Evolutionary conservation across 2,797 vertebrate species (phyloP), one percentile per base, ranked within the genome.

Genomic region (Manis pentadactyla): DNA sequence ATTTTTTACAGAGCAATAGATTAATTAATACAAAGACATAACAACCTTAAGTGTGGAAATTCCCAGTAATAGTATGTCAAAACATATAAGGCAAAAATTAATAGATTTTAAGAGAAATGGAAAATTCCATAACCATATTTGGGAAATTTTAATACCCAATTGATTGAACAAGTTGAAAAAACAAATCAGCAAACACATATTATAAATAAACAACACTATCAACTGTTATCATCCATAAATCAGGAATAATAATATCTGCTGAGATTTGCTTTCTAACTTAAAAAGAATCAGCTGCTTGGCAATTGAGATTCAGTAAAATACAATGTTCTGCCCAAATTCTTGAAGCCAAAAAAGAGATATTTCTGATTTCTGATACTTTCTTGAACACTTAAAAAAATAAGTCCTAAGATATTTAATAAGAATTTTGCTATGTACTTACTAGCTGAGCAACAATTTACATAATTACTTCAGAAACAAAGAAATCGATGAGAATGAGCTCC

Each of bases 401-500:
- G 17, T 86, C 15, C 19, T 85, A 75, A 93, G 18, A 42, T 81
- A 90, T 53, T 57, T 63, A 82, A 71, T 29, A 64, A 90, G 71
- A 13, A 81, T 78, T 73, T 82, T 55, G n/a, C 51, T 71, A 69
- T 78, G 0, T n/a, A 66, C 57, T 94, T 75, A 64, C 88, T 79
- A 96, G 57, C 49, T 87, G 53, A 86, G 7, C 0, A 68, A 73
- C 10, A 12, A 53, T 49, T 94, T 92, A 74, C 6, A 42, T 55
- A 86, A 29, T 94, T 87, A 46, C 37, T 95, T 87, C 46, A 83
- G 73, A 68, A 31, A 88, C n/a, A 87, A 95, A 86, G 17, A 97
- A 83, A 95, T 14, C 31, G 27, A 75, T 78, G 73, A 37, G 21
- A 95, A 49, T 2, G 81, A 83, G 3, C 2, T 66, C 17, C 64